A percentile compares a stretch with the other conserved stretches of the same genome.
Conservation (phyloP, 2,888 invertebrate genomes). For the Malthinus flaveolus region DNA sequence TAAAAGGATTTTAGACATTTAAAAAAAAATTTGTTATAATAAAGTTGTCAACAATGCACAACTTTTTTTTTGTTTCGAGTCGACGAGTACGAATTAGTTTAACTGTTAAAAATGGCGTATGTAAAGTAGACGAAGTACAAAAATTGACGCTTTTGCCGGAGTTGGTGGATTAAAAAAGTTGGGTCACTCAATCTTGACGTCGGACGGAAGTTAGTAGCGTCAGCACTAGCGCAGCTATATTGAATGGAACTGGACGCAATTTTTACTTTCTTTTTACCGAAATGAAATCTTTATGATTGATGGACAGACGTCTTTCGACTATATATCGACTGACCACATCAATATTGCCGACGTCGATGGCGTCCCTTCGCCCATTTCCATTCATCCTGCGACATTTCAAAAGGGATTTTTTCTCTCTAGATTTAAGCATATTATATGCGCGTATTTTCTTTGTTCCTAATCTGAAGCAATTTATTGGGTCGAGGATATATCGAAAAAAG, state of each 20-base stretch:
- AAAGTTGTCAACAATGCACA: constrained; percentile 9
- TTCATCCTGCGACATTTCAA: constrained; percentile 9
- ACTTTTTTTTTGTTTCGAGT: constrained; percentile 23
- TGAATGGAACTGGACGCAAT: constrained; percentile 31
- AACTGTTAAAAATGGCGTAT: constrained; percentile 34
- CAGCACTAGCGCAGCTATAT: constrained; percentile 39
- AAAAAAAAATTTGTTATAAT: constrained; percentile 12
- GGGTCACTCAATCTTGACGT: constrained; percentile 36
- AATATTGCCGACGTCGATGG: constrained; percentile 9
- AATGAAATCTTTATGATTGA: constrained; percentile 47
- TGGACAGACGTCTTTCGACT: constrained; percentile 36
- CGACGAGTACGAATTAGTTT: constrained; percentile 29
- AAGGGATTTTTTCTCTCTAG: constrained; percentile 13
- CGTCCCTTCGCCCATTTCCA: constrained; percentile 13
- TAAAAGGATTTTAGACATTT: not conserved
- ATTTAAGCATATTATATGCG: constrained; percentile 21
- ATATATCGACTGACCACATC: constrained; percentile 34
- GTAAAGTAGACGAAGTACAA: constrained; percentile 37
- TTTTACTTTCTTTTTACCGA: constrained; percentile 36
- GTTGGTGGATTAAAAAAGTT: constrained; percentile 39
- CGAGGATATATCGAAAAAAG: constrained; percentile 15
- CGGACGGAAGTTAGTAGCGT: constrained; percentile 32
- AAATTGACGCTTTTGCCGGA: constrained; percentile 23
- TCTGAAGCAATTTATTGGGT: constrained; percentile 22
- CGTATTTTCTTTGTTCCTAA: constrained; percentile 20